Evolutionary conservation across 1,140 invertebrate species (phyloP), one percentile per base, ranked within the genome.

Genomic region (Anadara kagoshimensis): DNA sequence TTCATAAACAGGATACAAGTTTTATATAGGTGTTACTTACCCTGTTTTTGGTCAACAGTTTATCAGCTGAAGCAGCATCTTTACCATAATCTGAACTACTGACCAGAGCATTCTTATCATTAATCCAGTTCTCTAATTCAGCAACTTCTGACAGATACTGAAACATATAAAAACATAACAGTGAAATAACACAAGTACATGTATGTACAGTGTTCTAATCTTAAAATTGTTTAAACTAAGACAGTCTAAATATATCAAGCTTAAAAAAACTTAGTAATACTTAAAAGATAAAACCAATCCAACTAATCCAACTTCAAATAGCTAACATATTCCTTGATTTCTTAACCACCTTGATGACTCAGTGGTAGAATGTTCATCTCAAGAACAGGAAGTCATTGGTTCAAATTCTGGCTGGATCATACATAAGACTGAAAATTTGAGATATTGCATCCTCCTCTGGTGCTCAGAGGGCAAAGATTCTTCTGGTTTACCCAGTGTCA

Each of bases 71-170:
- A 89, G 99, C 98, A 88, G 99, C 98, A 89, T 99, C 98, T 89
- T 99, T 99, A 63, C 98, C 98, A 87, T 97, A 98, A 89, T 99
- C 98, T 71, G 92, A 92, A 57, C 93, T 94, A 83, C 94, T 93
- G 3, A 98, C 97, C 88, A 99, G 95, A 0, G 97, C 97, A 86
- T 99, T 96, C 90, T 99, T 99, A 86, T 99, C 98, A 78, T 95
- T 96, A 94, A 99, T 99, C 98, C 98, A 99, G 0, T 95, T 85
- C 87, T 99, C 98, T 1, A 98, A 97, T 88, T 99, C 98, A 87
- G 98, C 99, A 0, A 98, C 98, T 91, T 99, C 98, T 58, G 98
- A 98, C 88, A 99, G 98, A 89, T 99, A 99, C 90, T 99, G 97
- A 36, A 70, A 67, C 63, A 78, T 63, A 74, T 78, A 63, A 69